A percentile compares a stretch with the other conserved stretches of the same genome.
phyloP scores from a whole-genome alignment of 2,797 vertebrate species.

The Artibeus lituratus region DNA sequence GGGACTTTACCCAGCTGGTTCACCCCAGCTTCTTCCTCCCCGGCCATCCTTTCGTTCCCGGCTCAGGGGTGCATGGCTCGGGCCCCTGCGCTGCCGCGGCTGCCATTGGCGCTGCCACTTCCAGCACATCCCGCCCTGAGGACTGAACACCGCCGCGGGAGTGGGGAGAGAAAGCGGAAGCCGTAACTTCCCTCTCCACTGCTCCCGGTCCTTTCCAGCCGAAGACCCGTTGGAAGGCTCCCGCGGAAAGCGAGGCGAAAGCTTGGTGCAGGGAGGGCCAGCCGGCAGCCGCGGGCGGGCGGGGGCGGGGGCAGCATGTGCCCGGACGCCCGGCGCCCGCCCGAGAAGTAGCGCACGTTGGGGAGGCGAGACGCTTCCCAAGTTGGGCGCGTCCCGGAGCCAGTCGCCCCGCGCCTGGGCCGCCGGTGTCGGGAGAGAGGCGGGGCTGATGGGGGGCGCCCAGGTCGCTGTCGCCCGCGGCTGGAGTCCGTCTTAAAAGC shows the following conservation, averaged over 20 bases:
- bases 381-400: constrained; percentile 67
- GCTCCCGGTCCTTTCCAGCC: neutral
- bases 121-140: constrained; percentile 35
- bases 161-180: constrained; percentile 30
- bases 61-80: neutral
- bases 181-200: constrained; percentile 62
- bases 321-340: constrained; percentile 51
- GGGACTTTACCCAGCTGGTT: constrained; percentile 39
- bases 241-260: constrained; percentile 31
- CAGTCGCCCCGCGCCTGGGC: neutral
- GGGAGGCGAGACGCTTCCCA: constrained; percentile 13
- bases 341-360: constrained; percentile 51
- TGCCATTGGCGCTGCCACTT: neutral
- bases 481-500: constrained; percentile 64
- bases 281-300: neutral
- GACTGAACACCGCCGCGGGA: constrained; percentile 24
- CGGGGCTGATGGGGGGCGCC: constrained; percentile 57
- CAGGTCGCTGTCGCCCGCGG: constrained; percentile 45
- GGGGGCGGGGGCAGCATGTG: constrained; percentile 65
- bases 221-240: constrained; percentile 16
- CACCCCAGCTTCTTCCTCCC: neutral
- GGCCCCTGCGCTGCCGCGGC: neutral
- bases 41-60: neutral
- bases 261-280: neutral
- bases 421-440: constrained; percentile 49